Evolutionary conservation across 2,888 invertebrate species (phyloP), one percentile per base, ranked within the genome.

Genomic region (Oeneis ivallda): DNA sequence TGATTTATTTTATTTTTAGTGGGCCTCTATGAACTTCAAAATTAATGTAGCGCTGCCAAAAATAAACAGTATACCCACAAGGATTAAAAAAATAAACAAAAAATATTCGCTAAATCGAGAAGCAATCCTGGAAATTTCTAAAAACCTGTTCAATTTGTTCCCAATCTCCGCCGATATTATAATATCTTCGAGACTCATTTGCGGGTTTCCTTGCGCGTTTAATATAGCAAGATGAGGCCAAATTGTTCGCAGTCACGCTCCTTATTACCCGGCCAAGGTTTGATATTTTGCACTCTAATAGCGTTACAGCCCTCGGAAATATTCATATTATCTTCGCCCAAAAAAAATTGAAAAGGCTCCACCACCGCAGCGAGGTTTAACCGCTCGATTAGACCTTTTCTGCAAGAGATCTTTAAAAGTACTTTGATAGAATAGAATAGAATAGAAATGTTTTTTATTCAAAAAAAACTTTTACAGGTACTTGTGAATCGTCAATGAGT

Each of bases 191-290:
- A 49, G 65, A 67, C 62, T 65, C 69, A 69, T 83, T 82, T 79
- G 79, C 75, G 69, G 74, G 75, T 74, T 76, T 72, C 74, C 77
- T 74, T 68, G 72, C 68, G 72, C 71, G 69, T 84, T 87, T 87
- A 87, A 89, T 89, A 86, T 86, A 81, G 85, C 78, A 77, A 82
- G 84, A 85, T 82, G 83, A 81, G 83, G 80, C 77, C 75, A 80
- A 85, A 88, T 85, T 85, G 82, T 84, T 82, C 83, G 77, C 70
- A 86, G 90, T 91, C 91, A 91, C 85, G 90, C 83, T 80, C 75
- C 84, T 88, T 90, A 90, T 90, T 90, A 88, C 89, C 77, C 71
- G 71, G 64, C 72, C 76, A 82, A 80, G 83, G 81, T 81, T 86
- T 83, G 84, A 82, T 77, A 80, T 85, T 87, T 86, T 87, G 39